Percentiles rank a stretch among this genome's conserved stretches.
Evolutionary conservation across 2,113 vertebrate species (phyloP).

Genomic region (Chaenogobius annularis): DNA sequence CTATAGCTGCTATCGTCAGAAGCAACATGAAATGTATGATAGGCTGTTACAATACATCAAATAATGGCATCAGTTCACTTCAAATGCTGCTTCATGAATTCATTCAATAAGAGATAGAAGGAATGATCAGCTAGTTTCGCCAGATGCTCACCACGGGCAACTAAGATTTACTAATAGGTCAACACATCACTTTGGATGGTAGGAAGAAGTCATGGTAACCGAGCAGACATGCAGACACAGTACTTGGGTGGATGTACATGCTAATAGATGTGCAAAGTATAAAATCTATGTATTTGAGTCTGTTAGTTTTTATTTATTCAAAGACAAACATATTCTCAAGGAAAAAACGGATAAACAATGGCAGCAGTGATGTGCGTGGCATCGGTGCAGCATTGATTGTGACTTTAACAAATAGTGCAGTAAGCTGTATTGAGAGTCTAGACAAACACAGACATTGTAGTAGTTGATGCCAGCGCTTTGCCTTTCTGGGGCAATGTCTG

Average conservation of each 20-base stretch:
- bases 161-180: neutral
- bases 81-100: neutral
- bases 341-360: neutral
- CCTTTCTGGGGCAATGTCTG: slow-evolving; percentile 15
- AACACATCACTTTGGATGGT: neutral
- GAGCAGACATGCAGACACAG: neutral
- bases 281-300: neutral
- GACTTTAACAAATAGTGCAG: neutral
- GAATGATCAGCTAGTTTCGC: neutral
- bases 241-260: neutral
- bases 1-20: slow-evolving; percentile 20
- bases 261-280: neutral
- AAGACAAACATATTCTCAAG: neutral
- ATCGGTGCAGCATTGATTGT: neutral
- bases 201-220: neutral
- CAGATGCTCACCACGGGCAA: neutral
- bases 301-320: neutral
- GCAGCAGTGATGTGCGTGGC: neutral
- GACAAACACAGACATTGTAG: slow-evolving; percentile 1
- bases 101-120: neutral
- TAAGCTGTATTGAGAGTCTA: neutral
- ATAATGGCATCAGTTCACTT: neutral
- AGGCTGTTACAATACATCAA: neutral
- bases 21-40: neutral
- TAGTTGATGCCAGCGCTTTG: slow-evolving; percentile 36